These are phyloP conservation scores for Oryzias curvinotus DNA, from an alignment of 2,113 vertebrate species.

Conservation along the genomic window DNA sequence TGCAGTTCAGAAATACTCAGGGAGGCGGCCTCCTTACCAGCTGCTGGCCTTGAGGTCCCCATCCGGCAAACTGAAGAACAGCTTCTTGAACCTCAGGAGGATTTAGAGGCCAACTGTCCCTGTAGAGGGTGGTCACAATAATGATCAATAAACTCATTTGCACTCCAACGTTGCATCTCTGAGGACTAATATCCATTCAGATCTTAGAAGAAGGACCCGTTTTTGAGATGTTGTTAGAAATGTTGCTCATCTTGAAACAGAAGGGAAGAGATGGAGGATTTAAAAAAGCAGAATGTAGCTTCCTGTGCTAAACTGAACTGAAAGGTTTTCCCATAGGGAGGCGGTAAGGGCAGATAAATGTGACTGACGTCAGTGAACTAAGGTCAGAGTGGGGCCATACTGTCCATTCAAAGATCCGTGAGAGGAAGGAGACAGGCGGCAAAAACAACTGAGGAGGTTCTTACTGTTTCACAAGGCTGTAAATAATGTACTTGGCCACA, in stretches of 20 bases:
- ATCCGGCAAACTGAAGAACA: conserved; percentile 92
- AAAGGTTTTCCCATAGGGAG: conserved; percentile 33
- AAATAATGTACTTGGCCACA: conserved; percentile 90
- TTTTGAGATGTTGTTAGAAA: conserved; percentile 27
- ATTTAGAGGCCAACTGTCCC: conserved; percentile 88
- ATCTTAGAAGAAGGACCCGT: conserved; percentile 3
- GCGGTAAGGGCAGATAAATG: conserved; percentile 15
- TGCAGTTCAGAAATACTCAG: conserved; percentile 17
- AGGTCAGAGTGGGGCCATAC: conserved; percentile 13
- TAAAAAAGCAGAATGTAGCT: conserved; percentile 17
- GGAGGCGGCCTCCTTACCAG: conserved; percentile 83
- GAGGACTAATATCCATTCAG: conserved; percentile 24
- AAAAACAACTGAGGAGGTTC: conserved; percentile 21
- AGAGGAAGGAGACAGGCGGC: conserved; percentile 3
- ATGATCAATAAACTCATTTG: background rate
- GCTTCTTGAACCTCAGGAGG: conserved; percentile 90
- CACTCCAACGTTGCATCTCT: background rate
- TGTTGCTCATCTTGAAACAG: conserved; percentile 36
- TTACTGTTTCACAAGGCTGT: conserved; percentile 79
- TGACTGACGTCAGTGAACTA: conserved; percentile 12
- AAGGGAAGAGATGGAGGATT: conserved; percentile 46
- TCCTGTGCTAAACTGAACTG: conserved; percentile 15
- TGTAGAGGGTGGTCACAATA: conserved; percentile 59
- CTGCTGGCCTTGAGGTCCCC: conserved; percentile 94
- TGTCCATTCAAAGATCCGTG: conserved; percentile 2